A percentile compares a stretch with the other conserved stretches of the same genome.
These are phyloP conservation scores for Sclerodermus sp. DNA, from an alignment of 2,888 invertebrate species.

Conservation along the genomic window DNA sequence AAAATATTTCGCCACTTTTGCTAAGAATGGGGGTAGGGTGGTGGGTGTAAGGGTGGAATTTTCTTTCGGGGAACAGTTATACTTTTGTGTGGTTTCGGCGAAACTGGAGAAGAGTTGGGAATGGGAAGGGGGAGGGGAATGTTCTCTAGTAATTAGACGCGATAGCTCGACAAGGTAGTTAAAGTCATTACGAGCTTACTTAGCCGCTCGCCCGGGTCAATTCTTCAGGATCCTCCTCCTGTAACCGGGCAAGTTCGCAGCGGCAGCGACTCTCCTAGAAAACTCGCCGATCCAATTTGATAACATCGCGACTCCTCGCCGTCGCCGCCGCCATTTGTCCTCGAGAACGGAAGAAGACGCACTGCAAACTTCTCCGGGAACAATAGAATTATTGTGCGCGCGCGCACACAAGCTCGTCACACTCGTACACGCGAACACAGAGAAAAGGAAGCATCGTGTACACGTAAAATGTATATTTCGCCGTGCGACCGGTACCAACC, in stretches of 20 bases:
- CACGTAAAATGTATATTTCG: too few relatives aligned
- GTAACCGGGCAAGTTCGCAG: background rate
- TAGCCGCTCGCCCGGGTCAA: slow-evolving; percentile 15
- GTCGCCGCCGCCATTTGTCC: slow-evolving; percentile 5
- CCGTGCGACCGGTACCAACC: background rate
- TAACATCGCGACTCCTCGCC: slow-evolving; percentile 17
- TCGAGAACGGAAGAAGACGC: slow-evolving; percentile 1
- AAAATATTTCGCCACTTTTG: too few relatives aligned
- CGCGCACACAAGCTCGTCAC: background rate
- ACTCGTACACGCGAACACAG: too few relatives aligned
- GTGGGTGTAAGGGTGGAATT: too few relatives aligned
- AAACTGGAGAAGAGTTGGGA: too few relatives aligned
- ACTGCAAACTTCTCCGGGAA: background rate
- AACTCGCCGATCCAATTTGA: slow-evolving; percentile 23
- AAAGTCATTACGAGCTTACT: slow-evolving; percentile 24
- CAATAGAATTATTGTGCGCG: background rate
- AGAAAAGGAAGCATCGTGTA: background rate
- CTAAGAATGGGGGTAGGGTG: too few relatives aligned
- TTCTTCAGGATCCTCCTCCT: slow-evolving; percentile 6
- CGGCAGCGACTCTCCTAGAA: slow-evolving; percentile 7
- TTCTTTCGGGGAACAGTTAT: too few relatives aligned
- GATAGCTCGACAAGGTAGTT: slow-evolving; percentile 24
- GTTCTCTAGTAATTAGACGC: slow-evolving; percentile 21
- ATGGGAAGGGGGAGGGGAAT: slow-evolving; percentile 5
- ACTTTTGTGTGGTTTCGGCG: too few relatives aligned